Conservation (phyloP, 2,888 invertebrate species). For the Apamea crenata region DNA sequence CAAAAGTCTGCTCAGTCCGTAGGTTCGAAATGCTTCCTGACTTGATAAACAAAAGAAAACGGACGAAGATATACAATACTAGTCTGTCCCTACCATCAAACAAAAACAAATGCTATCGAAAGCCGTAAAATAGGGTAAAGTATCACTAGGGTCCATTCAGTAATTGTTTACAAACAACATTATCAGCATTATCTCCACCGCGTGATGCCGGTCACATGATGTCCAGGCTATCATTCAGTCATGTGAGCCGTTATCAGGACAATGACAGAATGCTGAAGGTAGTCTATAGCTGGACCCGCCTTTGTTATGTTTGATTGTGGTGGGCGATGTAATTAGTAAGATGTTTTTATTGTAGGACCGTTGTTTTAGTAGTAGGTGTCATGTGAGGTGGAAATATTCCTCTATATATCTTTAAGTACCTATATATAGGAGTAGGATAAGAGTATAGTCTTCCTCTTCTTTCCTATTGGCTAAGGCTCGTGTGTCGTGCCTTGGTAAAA, state of each 20-base stretch:
- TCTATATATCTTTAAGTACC: too few relatives aligned
- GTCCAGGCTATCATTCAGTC: constrained; percentile 78
- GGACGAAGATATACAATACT: neutral
- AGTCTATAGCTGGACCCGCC: constrained; percentile 37
- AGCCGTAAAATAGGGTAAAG: constrained; percentile 35
- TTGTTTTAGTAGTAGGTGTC: neutral
- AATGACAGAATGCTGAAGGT: constrained; percentile 61
- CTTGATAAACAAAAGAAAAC: neutral
- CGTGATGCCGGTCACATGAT: constrained; percentile 81
- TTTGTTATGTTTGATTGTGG: constrained; percentile 48
- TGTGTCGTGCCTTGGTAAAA: too few relatives aligned
- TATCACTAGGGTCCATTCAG: constrained; percentile 27
- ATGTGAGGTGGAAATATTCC: too few relatives aligned
- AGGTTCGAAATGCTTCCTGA: neutral
- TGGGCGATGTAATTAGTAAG: constrained; percentile 22
- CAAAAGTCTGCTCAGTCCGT: neutral
- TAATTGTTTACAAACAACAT: constrained; percentile 65
- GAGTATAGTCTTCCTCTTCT: too few relatives aligned
- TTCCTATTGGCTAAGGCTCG: too few relatives aligned
- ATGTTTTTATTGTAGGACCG: constrained; percentile 32
- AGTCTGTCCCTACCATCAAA: neutral
- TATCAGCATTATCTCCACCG: constrained; percentile 74
- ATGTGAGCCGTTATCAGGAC: constrained; percentile 79
- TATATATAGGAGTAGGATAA: too few relatives aligned
- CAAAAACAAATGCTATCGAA: constrained; percentile 47